phyloP scores from a whole-genome alignment of 2,113 vertebrate genomes.

The Ranitomeya variabilis region DNA sequence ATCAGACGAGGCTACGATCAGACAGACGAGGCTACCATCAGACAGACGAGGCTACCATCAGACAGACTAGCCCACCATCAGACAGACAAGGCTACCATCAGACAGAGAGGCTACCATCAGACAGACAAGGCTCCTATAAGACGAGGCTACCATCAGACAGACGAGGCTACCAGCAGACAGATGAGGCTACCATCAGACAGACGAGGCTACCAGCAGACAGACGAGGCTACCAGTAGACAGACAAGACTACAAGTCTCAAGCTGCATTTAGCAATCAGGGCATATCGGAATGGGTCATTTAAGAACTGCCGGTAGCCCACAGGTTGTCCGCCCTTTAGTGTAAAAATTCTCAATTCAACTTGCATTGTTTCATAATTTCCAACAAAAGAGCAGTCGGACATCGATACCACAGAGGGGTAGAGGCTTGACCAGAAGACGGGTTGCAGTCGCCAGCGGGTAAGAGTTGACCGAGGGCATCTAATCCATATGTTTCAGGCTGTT shows the following conservation, averaged over 20 bases:
- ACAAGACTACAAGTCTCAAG: not conserved
- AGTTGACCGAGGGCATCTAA: not conserved
- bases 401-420: not conserved
- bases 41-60: no score
- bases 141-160: not conserved
- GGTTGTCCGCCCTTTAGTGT: not conserved
- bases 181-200: no score
- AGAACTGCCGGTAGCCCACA: not conserved
- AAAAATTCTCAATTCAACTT: not conserved
- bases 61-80: no score
- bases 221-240: no score
- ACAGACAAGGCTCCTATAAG: no score
- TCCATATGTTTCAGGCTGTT: not conserved
- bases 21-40: not conserved
- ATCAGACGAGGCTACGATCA: not conserved
- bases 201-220: no score
- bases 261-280: not conserved
- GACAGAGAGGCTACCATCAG: no score
- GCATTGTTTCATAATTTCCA: not conserved
- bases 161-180: not conserved
- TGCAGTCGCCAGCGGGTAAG: not conserved
- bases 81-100: no score
- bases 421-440: not conserved
- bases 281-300: not conserved
- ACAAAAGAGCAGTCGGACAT: not conserved